Conservation (phyloP, 2,888 invertebrate species). For the Nomada goodeniana region DNA sequence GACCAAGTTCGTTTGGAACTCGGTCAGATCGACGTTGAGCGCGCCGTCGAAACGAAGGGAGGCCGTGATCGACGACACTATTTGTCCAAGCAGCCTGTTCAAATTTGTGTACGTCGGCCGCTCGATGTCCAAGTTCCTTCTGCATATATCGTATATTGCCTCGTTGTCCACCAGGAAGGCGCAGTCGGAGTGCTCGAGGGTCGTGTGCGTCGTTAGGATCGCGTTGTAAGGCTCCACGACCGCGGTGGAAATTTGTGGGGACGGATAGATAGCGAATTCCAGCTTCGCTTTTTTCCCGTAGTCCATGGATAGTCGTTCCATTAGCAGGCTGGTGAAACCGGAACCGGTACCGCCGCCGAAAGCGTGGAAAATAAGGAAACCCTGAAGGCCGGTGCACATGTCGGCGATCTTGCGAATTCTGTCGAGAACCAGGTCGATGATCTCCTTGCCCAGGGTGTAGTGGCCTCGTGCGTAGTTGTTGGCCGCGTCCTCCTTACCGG, state of each 20-base stretch:
- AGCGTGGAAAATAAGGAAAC: slow-evolving; percentile 88
- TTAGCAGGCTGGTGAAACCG: slow-evolving; percentile 88
- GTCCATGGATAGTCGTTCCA: slow-evolving; percentile 88
- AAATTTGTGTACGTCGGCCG: slow-evolving; percentile 90
- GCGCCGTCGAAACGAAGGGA: slow-evolving; percentile 87
- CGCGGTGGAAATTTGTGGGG: slow-evolving; percentile 91
- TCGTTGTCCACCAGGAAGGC: slow-evolving; percentile 87
- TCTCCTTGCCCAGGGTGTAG: slow-evolving; percentile 88
- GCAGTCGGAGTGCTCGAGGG: slow-evolving; percentile 88
- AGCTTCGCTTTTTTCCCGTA: slow-evolving; percentile 89
- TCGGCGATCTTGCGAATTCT: slow-evolving; percentile 86
- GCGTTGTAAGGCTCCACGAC: slow-evolving; percentile 97
- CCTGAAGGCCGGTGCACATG: slow-evolving; percentile 86
- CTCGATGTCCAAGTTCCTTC: slow-evolving; percentile 87
- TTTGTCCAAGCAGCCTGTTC: slow-evolving; percentile 89
- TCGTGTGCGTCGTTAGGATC: slow-evolving; percentile 96
- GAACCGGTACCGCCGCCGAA: slow-evolving; percentile 88
- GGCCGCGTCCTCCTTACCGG: slow-evolving; percentile 90
- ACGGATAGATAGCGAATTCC: slow-evolving; percentile 89
- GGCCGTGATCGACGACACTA: slow-evolving; percentile 87
- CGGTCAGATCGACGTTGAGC: slow-evolving; percentile 87
- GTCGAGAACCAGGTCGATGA: slow-evolving; percentile 86
- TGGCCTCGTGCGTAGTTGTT: slow-evolving; percentile 90
- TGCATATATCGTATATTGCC: slow-evolving; percentile 86
- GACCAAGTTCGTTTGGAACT: slow-evolving; percentile 87